A percentile compares a stretch with the other conserved stretches of the same genome.
Evolutionary conservation across 2,113 vertebrate genomes (phyloP).

Genomic region (Platichthys stellatus): DNA sequence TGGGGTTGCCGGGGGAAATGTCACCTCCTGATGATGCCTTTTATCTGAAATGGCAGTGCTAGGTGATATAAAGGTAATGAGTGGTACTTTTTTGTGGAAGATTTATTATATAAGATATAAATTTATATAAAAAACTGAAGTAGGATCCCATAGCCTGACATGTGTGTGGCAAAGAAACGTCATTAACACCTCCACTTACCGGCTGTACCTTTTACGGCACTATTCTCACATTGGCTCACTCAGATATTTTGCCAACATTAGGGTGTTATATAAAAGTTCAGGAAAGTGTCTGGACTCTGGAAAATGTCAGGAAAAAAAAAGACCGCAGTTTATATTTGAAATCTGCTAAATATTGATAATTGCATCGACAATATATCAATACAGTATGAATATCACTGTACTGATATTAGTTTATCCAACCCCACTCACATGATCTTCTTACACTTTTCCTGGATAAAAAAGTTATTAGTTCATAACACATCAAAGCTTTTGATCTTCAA

Average conservation of each 20-base stretch:
- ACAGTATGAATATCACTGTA: not conserved
- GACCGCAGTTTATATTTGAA: no score
- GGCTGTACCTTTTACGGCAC: no score
- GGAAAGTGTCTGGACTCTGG: not conserved
- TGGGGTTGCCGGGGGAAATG: not conserved
- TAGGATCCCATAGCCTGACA: not conserved
- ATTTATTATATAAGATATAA: not conserved
- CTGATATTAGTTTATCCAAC: not conserved
- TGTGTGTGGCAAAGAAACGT: no score
- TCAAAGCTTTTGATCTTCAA: slow-evolving; percentile 1
- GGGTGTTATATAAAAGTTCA: not conserved
- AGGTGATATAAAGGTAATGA: not conserved
- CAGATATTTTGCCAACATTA: no score
- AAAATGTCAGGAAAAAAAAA: not conserved
- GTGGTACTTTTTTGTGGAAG: not conserved
- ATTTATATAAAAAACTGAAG: not conserved
- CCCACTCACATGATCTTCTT: not conserved
- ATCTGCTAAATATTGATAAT: not conserved
- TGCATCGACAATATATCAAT: not conserved
- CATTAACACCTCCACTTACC: no score
- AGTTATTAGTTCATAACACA: not conserved
- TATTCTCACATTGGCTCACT: no score
- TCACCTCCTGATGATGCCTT: not conserved
- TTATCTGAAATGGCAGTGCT: not conserved
- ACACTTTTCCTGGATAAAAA: not conserved